Conservation (phyloP, 2,888 invertebrate species). For the Lasioglossum oenotherae region DNA sequence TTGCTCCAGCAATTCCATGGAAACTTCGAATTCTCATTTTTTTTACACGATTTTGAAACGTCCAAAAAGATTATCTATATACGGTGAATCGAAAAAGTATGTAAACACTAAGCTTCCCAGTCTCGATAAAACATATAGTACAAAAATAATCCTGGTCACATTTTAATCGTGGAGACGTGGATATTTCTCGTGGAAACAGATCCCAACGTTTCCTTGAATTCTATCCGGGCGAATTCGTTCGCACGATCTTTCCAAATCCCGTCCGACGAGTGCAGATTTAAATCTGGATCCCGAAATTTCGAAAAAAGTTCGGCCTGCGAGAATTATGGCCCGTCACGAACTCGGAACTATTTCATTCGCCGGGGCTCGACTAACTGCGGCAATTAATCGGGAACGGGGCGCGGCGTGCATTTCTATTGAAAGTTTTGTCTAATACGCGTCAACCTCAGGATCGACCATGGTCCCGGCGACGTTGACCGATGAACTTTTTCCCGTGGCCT, state of each 20-base stretch:
- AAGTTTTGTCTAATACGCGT: slow-evolving; percentile 19
- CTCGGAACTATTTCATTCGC: neutral
- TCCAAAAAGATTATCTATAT: no score
- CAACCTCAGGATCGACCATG: slow-evolving; percentile 2
- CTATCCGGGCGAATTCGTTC: neutral
- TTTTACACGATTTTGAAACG: no score
- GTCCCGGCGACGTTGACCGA: slow-evolving; percentile 6
- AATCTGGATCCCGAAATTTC: neutral
- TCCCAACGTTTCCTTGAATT: neutral
- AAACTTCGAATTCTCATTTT: no score
- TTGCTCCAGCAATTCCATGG: neutral
- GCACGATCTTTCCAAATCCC: neutral
- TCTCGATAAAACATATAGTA: no score
- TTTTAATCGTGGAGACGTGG: no score
- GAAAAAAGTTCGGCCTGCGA: neutral
- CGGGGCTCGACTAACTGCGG: neutral
- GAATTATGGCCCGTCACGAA: slow-evolving; percentile 7
- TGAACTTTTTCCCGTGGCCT: neutral
- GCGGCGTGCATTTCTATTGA: slow-evolving; percentile 8
- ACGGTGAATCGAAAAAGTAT: no score
- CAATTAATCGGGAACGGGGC: neutral
- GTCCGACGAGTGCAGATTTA: neutral
- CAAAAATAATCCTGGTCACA: no score
- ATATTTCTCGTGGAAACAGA: no score
- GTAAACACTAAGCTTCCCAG: no score